Percentiles rank a stretch among this genome's conserved stretches.
phyloP scores from a whole-genome alignment of 2,113 vertebrate genomes.

The Pungitius pungitius region DNA sequence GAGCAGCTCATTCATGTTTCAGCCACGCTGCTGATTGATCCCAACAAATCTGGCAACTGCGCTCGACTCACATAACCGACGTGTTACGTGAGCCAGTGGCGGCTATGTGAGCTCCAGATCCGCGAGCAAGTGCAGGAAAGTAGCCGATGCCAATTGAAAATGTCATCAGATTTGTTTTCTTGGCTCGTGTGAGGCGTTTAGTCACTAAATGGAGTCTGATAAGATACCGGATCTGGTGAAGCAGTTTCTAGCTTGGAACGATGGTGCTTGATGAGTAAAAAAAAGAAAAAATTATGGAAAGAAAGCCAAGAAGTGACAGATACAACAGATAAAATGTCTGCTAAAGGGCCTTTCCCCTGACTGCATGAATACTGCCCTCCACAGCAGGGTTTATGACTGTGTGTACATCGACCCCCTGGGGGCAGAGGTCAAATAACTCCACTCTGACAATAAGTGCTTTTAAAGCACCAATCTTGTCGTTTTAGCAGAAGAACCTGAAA shows the following conservation, averaged over 20 bases:
- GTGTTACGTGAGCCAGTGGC: conserved; percentile 32
- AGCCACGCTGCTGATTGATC: conserved; percentile 16
- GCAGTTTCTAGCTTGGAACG: conserved; percentile 44
- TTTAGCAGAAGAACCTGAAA: too few species aligned
- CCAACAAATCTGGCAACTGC: conserved; percentile 27
- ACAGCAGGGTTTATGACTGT: neutral
- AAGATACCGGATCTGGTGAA: conserved; percentile 33
- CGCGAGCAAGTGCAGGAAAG: neutral
- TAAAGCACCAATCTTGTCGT: too few species aligned
- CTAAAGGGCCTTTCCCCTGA: conserved; percentile 16
- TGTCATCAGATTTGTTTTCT: conserved; percentile 32
- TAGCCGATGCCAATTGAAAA: conserved; percentile 52
- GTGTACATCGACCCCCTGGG: neutral
- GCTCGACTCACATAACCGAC: conserved; percentile 24
- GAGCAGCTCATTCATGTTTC: conserved; percentile 39
- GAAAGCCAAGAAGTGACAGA: conserved; percentile 27
- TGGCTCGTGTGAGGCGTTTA: conserved; percentile 29
- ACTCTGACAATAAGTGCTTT: neutral
- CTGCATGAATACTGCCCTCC: neutral
- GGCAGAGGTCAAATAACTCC: neutral
- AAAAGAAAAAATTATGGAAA: conserved; percentile 26
- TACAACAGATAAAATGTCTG: conserved; percentile 1
- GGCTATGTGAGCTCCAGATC: conserved; percentile 26
- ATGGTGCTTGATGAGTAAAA: conserved; percentile 27
- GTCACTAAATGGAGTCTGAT: conserved; percentile 30